A percentile compares a stretch with the other conserved stretches of the same genome.
Conservation (phyloP, 2,113 vertebrate genomes). For the Crocuta crocuta region DNA sequence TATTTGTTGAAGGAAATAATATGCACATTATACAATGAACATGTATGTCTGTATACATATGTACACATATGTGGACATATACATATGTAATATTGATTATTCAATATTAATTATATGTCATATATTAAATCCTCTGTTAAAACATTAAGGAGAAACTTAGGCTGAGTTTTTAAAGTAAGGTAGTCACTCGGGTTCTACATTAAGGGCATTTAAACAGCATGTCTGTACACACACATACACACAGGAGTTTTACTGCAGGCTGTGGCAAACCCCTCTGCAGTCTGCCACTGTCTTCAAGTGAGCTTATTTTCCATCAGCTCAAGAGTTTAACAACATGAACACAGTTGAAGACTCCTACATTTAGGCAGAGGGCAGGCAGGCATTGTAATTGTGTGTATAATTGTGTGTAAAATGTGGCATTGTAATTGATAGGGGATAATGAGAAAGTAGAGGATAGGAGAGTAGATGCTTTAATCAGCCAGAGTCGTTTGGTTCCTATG, state of each 20-base stretch:
- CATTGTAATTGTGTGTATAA: too few species aligned
- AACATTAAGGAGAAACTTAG: conserved; percentile 35
- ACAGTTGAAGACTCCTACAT: background rate
- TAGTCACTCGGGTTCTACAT: background rate
- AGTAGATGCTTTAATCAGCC: background rate
- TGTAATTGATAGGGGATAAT: background rate
- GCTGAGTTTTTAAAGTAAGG: conserved; percentile 21
- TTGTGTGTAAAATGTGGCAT: background rate
- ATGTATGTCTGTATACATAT: background rate
- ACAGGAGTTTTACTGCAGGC: background rate
- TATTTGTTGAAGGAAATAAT: background rate
- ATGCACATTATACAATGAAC: background rate
- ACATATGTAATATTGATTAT: background rate
- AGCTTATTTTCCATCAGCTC: background rate
- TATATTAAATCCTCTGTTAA: background rate
- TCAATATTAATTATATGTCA: background rate
- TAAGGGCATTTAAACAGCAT: background rate
- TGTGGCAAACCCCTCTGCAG: background rate
- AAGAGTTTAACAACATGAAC: background rate
- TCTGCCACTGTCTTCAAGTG: background rate
- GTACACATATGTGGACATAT: background rate
- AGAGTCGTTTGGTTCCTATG: background rate
- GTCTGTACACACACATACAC: background rate
- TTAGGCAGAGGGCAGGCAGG: background rate
- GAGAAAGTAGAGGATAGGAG: background rate